Evolutionary conservation across 2,888 invertebrate genomes (phyloP), one percentile per base, ranked within the genome.

Genomic region (Drosophila mettleri): DNA sequence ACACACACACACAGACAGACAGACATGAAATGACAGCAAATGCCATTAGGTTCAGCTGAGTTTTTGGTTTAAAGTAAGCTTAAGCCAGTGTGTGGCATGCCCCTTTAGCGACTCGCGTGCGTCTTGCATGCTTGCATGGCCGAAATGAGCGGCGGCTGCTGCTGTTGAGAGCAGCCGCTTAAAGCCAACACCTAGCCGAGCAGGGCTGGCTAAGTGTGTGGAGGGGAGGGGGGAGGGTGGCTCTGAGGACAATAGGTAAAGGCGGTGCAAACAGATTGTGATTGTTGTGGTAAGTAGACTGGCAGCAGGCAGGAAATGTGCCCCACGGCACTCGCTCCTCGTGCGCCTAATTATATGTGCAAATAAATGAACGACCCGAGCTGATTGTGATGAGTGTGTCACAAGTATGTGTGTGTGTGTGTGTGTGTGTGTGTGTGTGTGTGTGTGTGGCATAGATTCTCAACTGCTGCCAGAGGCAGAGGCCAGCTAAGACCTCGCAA

Each of bases 281-380:
- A 57, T 65, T 69, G 69, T 69, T 69, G 48, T 54, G 64, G 39
- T 20, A 27, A 31, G 46, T 27, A 10, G 27, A 22, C 41, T n/a
- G 14, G 43, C 43, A 43, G 63, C 52, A 53, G 48, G 48, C 45
- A 74, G 81, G 66, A 85, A 82, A 80, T 82, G 68, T 78, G 76
- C 55, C 85, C 81, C 71, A 74, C 66, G 79, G 81, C 83, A 55
- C 39, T 57, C 18, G 62, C 85, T 74, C 45, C 75, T 87, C 78
- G 69, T 84, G 84, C 72, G 83, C 77, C 89, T 86, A 85, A 89
- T 88, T 89, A 85, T 85, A 83, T 89, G 88, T 79, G 84, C 80
- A 89, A 89, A 87, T 88, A 89, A 86, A 84, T 84, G 80, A 84
- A 78, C 67, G 85, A 73, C 67, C 77, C 66, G 66, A 75, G 72